Evolutionary conservation across 53 echinoderm and acorn worm genomes (phyloP).

Genomic region (Holothuria leucospilota): DNA sequence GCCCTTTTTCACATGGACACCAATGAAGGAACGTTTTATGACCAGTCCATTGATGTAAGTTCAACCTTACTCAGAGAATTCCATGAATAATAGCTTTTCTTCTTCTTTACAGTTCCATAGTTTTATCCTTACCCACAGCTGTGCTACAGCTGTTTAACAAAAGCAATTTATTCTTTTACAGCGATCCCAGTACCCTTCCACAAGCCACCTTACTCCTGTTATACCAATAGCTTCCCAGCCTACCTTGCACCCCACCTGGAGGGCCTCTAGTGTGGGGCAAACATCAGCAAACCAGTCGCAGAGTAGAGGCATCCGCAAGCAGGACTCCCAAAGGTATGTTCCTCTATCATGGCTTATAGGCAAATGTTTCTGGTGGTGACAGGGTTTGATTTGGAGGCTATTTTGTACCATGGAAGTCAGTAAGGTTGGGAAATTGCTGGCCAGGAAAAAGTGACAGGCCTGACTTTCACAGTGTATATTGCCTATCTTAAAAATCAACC

Average conservation of each 20-base stretch:
- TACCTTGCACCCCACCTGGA: slow-evolving; percentile 77
- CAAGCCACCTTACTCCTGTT: slow-evolving; percentile 81
- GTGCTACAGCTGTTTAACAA: too few species aligned
- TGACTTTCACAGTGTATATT: too few species aligned
- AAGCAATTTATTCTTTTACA: slow-evolving; percentile 8
- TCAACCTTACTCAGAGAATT: neutral
- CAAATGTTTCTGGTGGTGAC: too few species aligned
- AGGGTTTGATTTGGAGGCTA: too few species aligned
- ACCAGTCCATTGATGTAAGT: slow-evolving; percentile 89
- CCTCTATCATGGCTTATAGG: too few species aligned
- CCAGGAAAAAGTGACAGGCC: too few species aligned
- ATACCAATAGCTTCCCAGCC: slow-evolving; percentile 89
- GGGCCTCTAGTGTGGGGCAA: slow-evolving; percentile 29
- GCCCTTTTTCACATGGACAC: slow-evolving; percentile 98
- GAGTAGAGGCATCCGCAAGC: slow-evolving; percentile 79
- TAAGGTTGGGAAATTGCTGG: too few species aligned
- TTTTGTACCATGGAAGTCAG: too few species aligned
- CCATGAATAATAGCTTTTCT: neutral
- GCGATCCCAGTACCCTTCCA: slow-evolving; percentile 76
- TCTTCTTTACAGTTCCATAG: too few species aligned
- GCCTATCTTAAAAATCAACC: too few species aligned
- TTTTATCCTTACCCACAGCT: too few species aligned
- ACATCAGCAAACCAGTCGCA: slow-evolving; percentile 67
- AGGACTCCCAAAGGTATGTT: slow-evolving; percentile 89
- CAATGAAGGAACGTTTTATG: slow-evolving; percentile 84